Evolutionary conservation across 2,113 vertebrate species (phyloP), one percentile per base, ranked within the genome.

Genomic region (Zeus faber): DNA sequence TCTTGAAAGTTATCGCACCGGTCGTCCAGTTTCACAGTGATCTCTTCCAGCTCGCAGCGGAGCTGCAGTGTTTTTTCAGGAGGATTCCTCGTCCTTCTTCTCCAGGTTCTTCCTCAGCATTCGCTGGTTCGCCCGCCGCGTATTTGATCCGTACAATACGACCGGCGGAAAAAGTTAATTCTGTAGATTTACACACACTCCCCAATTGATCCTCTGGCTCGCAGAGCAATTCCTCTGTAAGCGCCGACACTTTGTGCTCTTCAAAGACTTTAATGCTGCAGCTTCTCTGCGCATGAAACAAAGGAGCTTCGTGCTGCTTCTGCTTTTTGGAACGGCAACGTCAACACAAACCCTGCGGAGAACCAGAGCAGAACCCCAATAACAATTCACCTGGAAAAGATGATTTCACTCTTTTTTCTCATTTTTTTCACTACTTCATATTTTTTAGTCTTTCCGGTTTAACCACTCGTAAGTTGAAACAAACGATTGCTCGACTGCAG

Each of bases 211-310:
- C 69, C 65, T 56, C 73, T 62, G 58, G 58, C 67, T 51, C 63
- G 50, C 52, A 69, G 74, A 84, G 85, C 79, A 83, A 74, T 77
- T 73, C 73, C 75, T 77, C 65, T 24, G 39, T 85, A 85, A 89
- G 82, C 85, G 70, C 67, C 35, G 52, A 78, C 80, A 85, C 83
- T n/a, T n/a, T n/a, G n/a, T 85, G 84, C 58, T 78, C 85, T 87
- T 90, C 85, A 90, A 88, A 87, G 80, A 70, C 67, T 41, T 59
- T 67, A 77, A 84, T 70, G 69, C 80, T 33, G 16, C 24, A 63
- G 67, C 73, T 83, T 75, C 66, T 72, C 76, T 76, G 39, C 62
- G 58, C 49, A 62, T 84, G 79, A 86, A 88, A 87, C 83, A 80
- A 85, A 86, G n/a, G n/a, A 64, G 46, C 39, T 11, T 27, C 62